phyloP scores from a whole-genome alignment of 2,113 vertebrate species.

The Columbina picui region DNA sequence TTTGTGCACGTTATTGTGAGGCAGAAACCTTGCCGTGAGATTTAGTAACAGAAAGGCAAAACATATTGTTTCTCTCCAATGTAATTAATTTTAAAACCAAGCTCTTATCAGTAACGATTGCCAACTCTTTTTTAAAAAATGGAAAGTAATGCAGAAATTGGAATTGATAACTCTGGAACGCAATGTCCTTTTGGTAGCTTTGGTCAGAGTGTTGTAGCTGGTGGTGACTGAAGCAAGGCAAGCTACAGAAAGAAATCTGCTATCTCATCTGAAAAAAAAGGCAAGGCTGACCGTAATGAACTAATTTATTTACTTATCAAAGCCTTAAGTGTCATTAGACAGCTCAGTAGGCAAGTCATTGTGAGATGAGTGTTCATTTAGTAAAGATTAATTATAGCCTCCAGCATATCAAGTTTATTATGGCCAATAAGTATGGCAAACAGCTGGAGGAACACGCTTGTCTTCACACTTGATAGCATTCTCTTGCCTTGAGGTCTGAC shows the following conservation, averaged over 20 bases:
- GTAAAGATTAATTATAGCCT: slow-evolving; percentile 72
- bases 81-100: neutral
- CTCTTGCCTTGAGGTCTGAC: slow-evolving; percentile 54
- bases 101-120: neutral
- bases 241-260: neutral
- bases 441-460: slow-evolving; percentile 72
- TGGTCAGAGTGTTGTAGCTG: neutral
- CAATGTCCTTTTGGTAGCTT: neutral
- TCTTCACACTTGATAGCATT: slow-evolving; percentile 60
- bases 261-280: neutral
- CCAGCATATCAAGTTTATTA: slow-evolving; percentile 63
- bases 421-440: slow-evolving; percentile 69
- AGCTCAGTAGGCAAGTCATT: slow-evolving; percentile 38
- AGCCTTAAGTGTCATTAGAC: slow-evolving; percentile 23
- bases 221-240: neutral
- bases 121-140: neutral
- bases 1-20: neutral
- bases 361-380: slow-evolving; percentile 58
- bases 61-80: neutral
- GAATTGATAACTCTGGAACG: neutral
- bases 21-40: neutral
- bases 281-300: neutral
- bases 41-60: neutral
- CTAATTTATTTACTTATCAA: slow-evolving; percentile 46
- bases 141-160: neutral